Evolutionary conservation across 1,140 invertebrate species (phyloP), one percentile per base, ranked within the genome.

Genomic region (Muscidifurax raptorellus): DNA sequence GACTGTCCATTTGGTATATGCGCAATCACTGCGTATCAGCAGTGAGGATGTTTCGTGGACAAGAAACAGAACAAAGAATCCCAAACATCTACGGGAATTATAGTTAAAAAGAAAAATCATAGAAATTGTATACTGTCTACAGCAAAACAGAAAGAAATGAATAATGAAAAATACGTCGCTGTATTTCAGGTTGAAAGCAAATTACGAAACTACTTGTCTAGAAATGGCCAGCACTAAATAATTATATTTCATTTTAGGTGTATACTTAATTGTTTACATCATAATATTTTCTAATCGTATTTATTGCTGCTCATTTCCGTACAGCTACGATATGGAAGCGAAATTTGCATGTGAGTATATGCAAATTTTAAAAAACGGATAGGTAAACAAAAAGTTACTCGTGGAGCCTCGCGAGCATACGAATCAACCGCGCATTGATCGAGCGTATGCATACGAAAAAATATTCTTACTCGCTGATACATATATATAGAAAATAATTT

Each of bases 1-100:
- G 91, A 92, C 90, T 84, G 82, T 92, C 91, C 91, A 92, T 86
- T 85, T 87, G 80, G 87, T n/a, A 59, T 7, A 5, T 88, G 85
- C 74, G 80, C 80, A 87, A 85, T 85, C 72, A 67, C 10, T 59
- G 52, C 18, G 7, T 47, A 7, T 7, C 22, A 59, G 18, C 52
- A 59, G 52, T 6, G 52, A 59, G 52, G 18, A n/a, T 59, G 18
- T 59, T 59, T 59, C 44, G 12, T 59, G 52, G 52, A 59, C 52
- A n/a, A 22, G 22, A 59, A 59, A 22, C 52, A 22, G 18, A 59
- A 59, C n/a, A 6, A 59, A 59, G 52, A 59, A 18, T 59, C 52
- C 52, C 22, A 59, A 59, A n/a, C 22, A 22, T 59, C 52, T 44
- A 80, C 67, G 25, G 78, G 78, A 80, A 69, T 47, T 80, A 69